These are phyloP conservation scores for Uloborus diversus DNA, from an alignment of 1,140 invertebrate species.

Conservation along the genomic window DNA sequence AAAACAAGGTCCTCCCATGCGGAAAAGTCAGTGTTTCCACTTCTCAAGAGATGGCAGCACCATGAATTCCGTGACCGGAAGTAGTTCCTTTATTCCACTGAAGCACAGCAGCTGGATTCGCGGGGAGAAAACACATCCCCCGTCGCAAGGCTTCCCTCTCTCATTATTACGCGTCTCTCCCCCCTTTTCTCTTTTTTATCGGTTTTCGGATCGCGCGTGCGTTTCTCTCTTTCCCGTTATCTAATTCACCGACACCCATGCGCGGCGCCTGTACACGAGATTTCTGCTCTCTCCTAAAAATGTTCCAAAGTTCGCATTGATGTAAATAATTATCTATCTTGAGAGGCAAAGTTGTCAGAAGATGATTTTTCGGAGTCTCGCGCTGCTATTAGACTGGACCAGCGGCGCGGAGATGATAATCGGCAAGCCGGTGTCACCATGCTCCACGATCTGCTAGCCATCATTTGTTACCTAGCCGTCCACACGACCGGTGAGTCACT, in stretches of 20 bases:
- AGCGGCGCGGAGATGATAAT: constrained; percentile 18
- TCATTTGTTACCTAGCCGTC: neutral
- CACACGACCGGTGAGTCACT: constrained; percentile 15
- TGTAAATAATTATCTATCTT: constrained; percentile 34
- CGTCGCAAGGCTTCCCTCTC: neutral
- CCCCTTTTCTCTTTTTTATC: constrained; percentile 12
- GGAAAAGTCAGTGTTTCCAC: neutral
- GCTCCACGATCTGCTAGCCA: neutral
- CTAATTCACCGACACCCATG: neutral
- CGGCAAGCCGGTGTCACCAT: constrained; percentile 13
- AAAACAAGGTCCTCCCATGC: no score
- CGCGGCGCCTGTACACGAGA: neutral
- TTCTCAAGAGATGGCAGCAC: constrained; percentile 40
- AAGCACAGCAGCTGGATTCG: constrained; percentile 38
- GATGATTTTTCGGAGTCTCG: neutral
- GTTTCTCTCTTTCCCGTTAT: neutral
- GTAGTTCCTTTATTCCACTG: constrained; percentile 10
- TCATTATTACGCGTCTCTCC: neutral
- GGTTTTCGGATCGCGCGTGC: constrained; percentile 21
- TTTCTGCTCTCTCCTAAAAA: no score
- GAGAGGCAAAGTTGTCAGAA: neutral
- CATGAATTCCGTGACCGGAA: constrained; percentile 31
- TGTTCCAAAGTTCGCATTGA: constrained; percentile 14
- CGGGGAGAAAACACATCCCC: constrained; percentile 24
- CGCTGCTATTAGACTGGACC: no score